Evolutionary conservation across 92 coral and sea anemone genomes (phyloP).

Genomic region (Porites lobata): DNA sequence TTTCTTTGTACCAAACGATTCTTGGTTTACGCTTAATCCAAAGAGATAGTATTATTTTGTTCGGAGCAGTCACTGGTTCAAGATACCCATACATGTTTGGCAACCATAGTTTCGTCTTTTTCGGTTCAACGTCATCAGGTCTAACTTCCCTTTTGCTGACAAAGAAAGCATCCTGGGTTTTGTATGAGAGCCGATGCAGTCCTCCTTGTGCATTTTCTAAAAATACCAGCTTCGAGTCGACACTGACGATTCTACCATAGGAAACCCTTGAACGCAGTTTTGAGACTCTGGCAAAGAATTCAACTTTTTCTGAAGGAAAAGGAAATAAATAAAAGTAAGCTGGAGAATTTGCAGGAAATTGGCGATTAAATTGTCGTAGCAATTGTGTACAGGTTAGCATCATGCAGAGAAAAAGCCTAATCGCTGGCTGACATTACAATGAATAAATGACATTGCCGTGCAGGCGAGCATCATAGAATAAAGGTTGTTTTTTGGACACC

Average conservation of each 20-base stretch:
- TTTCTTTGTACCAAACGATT: not conserved
- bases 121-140: not conserved
- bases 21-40: not conserved
- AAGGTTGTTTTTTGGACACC: too few relatives aligned
- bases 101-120: not conserved
- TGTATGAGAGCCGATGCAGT: not conserved
- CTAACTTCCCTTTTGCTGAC: not conserved
- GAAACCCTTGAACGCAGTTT: not conserved
- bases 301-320: conserved; percentile 14
- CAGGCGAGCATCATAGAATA: too few relatives aligned
- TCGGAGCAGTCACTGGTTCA: not conserved
- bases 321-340: not conserved
- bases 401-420: too few relatives aligned
- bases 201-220: not conserved
- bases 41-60: not conserved
- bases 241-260: conserved; percentile 3
- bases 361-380: too few relatives aligned
- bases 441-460: too few relatives aligned
- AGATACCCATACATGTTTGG: not conserved
- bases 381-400: too few relatives aligned
- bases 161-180: not conserved
- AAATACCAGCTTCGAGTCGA: conserved; percentile 26
- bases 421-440: too few relatives aligned
- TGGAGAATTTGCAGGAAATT: not conserved
- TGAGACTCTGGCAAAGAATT: not conserved